Base-by-base conservation (phyloP, 2,888 invertebrate species). In the Vanessa cardui region DNA sequence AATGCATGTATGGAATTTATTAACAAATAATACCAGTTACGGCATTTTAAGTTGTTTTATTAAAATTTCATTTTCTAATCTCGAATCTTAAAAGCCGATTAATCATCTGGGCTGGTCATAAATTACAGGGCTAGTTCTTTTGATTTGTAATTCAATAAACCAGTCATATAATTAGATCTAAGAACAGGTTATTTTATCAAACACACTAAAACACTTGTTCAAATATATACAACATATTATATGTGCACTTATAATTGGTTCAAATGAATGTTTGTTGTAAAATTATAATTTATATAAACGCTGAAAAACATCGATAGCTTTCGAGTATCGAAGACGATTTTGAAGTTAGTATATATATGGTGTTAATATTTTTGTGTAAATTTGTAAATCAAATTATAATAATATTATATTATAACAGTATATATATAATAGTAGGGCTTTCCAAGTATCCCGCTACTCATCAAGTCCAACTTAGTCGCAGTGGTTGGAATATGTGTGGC, bases 71-170 rank as follows among this genome's bases (percentile, higher is more conserved):
- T 26, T 62, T 65, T 60, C 44, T 60, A 59, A 62, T 64, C 65
- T 62, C 46, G n/a, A 45, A 59, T 62, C n/a, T 47, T 56, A 61
- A 9, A 52, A 60, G 44, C 20, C 59, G 58, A 68, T 70, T 65
- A 60, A 70, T 68, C 58, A 58, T 64, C 62, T 44, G 46, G 18
- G 39, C 26, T 59, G 49, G 59, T 45, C 47, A 60, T 65, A 62
- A 65, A 58, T 68, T 62, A 68, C 31, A 49, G 26, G 58, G 65
- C 62, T 49, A 50, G 60, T 50, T 50, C 47, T 33, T 68, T 33
- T 58, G 60, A 68, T 68, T 65, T 68, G 68, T 65, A 60, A 70
- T 70, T 70, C 68, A 70, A 70, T 65, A 64, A 68, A 60, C 70
- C 54, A 68, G 64, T 64, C 58, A 64, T 61, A 64, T 64, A 70